These are phyloP conservation scores for Agrotis puta DNA, from an alignment of 2,888 invertebrate genomes.

Conservation along the genomic window DNA sequence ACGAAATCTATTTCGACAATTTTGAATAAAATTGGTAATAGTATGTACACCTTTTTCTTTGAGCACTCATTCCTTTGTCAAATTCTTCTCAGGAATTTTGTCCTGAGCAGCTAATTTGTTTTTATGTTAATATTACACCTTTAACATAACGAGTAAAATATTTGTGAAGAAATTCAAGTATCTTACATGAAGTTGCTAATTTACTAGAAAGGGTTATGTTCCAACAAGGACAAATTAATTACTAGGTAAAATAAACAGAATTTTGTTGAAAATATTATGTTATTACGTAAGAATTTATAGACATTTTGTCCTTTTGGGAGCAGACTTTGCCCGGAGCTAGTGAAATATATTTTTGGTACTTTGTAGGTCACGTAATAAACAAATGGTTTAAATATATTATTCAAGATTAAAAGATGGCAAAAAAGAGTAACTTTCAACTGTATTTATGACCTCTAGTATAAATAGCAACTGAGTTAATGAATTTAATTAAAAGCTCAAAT, in stretches of 20 bases:
- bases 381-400: neutral
- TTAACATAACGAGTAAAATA: slow-evolving; percentile 13
- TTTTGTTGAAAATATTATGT: slow-evolving; percentile 41
- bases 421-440: neutral
- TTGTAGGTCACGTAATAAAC: slow-evolving; percentile 23
- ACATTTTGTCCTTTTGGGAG: slow-evolving; percentile 38
- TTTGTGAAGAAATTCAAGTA: slow-evolving; percentile 40
- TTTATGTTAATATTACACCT: slow-evolving; percentile 20
- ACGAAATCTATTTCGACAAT: neutral
- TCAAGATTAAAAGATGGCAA: neutral
- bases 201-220: slow-evolving; percentile 35
- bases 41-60: neutral
- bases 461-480: neutral
- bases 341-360: slow-evolving; percentile 19
- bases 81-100: neutral
- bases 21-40: neutral
- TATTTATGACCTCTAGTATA: neutral
- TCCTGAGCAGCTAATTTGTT: neutral
- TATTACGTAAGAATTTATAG: slow-evolving; percentile 46
- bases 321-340: slow-evolving; percentile 16
- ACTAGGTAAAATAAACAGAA: slow-evolving; percentile 35
- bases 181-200: slow-evolving; percentile 23
- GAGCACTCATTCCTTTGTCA: neutral
- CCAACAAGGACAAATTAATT: slow-evolving; percentile 53
- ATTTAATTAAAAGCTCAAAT: neutral